phyloP scores from a whole-genome alignment of 2,888 invertebrate genomes.

The Anaspis maculata region DNA sequence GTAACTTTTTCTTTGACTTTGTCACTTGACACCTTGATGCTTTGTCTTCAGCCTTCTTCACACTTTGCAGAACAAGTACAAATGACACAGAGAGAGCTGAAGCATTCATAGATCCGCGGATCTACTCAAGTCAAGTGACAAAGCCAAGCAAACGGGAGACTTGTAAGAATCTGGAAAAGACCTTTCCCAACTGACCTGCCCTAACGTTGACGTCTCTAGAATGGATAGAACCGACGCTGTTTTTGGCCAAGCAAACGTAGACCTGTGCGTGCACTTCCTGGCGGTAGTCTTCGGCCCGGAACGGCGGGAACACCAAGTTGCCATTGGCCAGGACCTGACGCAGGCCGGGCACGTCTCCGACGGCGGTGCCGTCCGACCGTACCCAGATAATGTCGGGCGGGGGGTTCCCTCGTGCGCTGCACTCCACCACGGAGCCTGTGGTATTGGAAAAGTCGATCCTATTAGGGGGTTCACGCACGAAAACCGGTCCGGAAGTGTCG shows the following conservation, averaged over 20 bases:
- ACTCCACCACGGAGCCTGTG: constrained; percentile 86
- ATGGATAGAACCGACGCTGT: constrained; percentile 82
- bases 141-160: too few species aligned
- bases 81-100: too few species aligned
- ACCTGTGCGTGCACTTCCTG: constrained; percentile 93
- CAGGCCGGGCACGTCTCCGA: constrained; percentile 75
- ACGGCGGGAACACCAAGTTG: constrained; percentile 88
- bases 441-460: constrained; percentile 91
- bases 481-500: constrained; percentile 66
- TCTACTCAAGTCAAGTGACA: too few species aligned
- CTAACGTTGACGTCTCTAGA: constrained; percentile 89
- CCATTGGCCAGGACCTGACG: constrained; percentile 69
- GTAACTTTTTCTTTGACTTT: too few species aligned
- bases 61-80: too few species aligned
- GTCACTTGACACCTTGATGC: too few species aligned
- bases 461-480: constrained; percentile 85
- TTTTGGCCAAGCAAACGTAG: constrained; percentile 86
- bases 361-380: constrained; percentile 80
- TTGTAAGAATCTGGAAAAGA: too few species aligned
- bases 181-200: constrained; percentile 82
- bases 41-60: too few species aligned
- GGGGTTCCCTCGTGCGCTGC: constrained; percentile 84
- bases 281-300: constrained; percentile 86
- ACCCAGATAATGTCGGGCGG: constrained; percentile 91
- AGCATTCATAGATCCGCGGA: too few species aligned